A percentile compares a stretch with the other conserved stretches of the same genome.
Conservation (phyloP, 1,140 invertebrate species). For the Drosophila serrata region DNA sequence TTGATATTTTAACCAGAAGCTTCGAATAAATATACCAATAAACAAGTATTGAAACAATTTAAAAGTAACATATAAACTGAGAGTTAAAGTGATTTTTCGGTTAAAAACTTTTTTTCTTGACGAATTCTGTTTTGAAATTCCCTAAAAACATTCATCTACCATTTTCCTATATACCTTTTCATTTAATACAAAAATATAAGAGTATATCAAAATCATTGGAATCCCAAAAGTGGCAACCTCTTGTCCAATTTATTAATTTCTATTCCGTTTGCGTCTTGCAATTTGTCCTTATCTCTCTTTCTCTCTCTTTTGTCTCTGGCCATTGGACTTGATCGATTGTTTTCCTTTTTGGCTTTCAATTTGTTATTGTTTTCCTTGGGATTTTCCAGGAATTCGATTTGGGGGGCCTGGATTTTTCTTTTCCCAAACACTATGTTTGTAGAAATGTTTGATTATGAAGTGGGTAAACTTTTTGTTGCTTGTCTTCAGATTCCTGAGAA, state of each 20-base stretch:
- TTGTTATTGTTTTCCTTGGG: constrained; percentile 74
- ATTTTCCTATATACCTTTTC: background rate
- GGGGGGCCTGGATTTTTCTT: constrained; percentile 2
- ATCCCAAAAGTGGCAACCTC: constrained; percentile 3
- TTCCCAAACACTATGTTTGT: constrained; percentile 7
- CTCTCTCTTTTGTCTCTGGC: constrained; percentile 52
- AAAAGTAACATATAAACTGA: no score
- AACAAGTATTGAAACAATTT: background rate
- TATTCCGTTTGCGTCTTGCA: constrained; percentile 72
- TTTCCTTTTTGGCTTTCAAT: constrained; percentile 73
- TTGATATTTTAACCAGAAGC: background rate
- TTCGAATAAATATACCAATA: background rate
- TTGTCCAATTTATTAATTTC: constrained; percentile 78
- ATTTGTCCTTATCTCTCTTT: constrained; percentile 64
- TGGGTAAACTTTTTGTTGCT: constrained; percentile 27
- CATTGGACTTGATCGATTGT: constrained; percentile 65
- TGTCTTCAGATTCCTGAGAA: constrained; percentile 11
- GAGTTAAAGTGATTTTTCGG: no score
- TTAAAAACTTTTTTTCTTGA: no score
- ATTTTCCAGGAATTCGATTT: constrained; percentile 31
- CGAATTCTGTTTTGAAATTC: no score
- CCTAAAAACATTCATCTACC: background rate
- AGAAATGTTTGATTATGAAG: constrained; percentile 43
- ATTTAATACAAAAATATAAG: background rate
- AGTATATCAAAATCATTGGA: background rate